Evolutionary conservation across 2,888 invertebrate genomes (phyloP).

Genomic region (Hypselothyrea guttata): DNA sequence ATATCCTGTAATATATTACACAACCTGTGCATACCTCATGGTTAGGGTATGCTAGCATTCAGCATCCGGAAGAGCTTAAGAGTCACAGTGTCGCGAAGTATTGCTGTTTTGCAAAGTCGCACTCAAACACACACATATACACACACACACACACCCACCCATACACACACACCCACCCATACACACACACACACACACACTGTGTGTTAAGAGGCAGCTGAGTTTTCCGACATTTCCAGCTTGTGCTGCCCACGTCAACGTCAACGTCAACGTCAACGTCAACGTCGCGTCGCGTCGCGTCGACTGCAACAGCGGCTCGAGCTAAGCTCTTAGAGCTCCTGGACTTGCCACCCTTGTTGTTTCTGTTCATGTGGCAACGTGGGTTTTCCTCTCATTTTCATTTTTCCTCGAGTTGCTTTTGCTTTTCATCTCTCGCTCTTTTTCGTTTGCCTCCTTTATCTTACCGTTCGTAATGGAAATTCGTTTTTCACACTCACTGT

Average conservation of each 20-base stretch:
- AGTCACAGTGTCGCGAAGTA: slow-evolving; percentile 1
- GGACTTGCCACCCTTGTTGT: slow-evolving; percentile 50
- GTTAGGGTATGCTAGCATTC: slow-evolving; percentile 15
- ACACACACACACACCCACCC: slow-evolving; percentile 11
- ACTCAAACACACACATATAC: slow-evolving; percentile 10
- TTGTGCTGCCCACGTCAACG: slow-evolving; percentile 3
- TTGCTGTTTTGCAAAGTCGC: slow-evolving; percentile 12
- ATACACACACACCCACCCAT: slow-evolving; percentile 8
- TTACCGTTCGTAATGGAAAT: slow-evolving; percentile 32
- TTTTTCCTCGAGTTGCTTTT: slow-evolving; percentile 44
- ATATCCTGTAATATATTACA: too few relatives aligned
- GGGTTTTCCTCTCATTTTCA: slow-evolving; percentile 42
- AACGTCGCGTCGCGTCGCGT: too few relatives aligned
- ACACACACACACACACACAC: slow-evolving; percentile 4
- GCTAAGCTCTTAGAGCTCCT: slow-evolving; percentile 12
- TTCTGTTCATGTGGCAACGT: slow-evolving; percentile 8
- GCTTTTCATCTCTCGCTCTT: slow-evolving; percentile 14
- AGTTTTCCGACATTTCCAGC: slow-evolving; percentile 44
- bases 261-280: not conserved
- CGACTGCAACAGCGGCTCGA: not conserved
- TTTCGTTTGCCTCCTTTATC: not conserved
- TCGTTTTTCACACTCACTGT: slow-evolving; percentile 33
- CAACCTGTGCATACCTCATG: not conserved
- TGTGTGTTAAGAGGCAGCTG: too few relatives aligned
- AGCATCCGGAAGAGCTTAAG: slow-evolving; percentile 21